These are phyloP conservation scores for Eupleurogrammus muticus DNA, from an alignment of 2,797 vertebrate species.

Conservation along the genomic window DNA sequence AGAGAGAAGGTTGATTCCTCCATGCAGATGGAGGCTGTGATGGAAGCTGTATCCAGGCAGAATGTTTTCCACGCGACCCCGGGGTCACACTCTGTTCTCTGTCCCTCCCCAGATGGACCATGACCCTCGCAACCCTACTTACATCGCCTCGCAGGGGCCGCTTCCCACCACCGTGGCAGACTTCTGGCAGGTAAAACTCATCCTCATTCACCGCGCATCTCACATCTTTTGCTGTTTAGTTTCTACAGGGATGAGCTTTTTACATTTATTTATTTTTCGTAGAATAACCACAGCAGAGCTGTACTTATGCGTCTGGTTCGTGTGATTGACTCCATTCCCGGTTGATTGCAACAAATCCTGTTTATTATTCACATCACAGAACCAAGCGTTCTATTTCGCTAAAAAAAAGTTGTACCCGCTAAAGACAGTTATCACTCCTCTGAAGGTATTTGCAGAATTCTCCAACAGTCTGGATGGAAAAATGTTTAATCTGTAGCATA, in stretches of 20 bases:
- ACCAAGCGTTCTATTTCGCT: neutral
- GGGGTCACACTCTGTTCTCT: constrained; percentile 61
- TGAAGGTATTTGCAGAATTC: neutral
- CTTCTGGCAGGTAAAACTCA: constrained; percentile 95
- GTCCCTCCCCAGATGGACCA: constrained; percentile 93
- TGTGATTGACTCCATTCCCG: constrained; percentile 14
- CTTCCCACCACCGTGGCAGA: constrained; percentile 93
- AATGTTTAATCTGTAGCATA: neutral
- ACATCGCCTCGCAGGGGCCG: constrained; percentile 95
- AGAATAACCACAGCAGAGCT: constrained; percentile 27
- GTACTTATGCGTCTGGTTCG: constrained; percentile 19
- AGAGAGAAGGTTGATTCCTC: constrained; percentile 35
- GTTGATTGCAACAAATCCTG: constrained; percentile 27
- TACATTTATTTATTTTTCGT: too few species aligned
- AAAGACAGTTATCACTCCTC: neutral
- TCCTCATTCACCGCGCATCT: constrained; percentile 31
- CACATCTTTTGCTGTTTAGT: constrained; percentile 35
- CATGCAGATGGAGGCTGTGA: constrained; percentile 63
- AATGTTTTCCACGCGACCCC: constrained; percentile 45
- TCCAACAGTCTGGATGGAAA: neutral
- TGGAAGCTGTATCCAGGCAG: constrained; percentile 46
- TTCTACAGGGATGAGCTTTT: constrained; percentile 20
- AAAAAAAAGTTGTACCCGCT: neutral
- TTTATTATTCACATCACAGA: constrained; percentile 2
- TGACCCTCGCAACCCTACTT: constrained; percentile 95